Base-by-base conservation (phyloP, 1,140 invertebrate species). In the Euura lappo region DNA sequence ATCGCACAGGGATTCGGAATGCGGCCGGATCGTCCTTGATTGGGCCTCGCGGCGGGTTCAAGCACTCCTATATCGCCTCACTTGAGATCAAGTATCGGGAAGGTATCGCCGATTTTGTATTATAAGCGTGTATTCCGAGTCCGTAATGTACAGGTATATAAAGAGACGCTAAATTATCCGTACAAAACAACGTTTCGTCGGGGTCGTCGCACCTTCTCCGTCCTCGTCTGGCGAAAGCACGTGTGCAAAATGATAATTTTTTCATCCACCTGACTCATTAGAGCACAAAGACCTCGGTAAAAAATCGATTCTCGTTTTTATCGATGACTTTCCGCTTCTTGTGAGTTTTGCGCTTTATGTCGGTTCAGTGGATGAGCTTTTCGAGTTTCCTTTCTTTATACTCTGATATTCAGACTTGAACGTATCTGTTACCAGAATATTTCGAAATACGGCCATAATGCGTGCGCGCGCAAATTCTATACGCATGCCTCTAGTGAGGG, bases 1-100 rank as follows among this genome's bases (percentile, higher is more conserved):
- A 4, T 78, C 77, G 76, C 83, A 85, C 83, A 80, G 75, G 81
- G 76, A 82, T 8, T 60, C 71, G 85, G 84, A 86, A 87, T 86
- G 84, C 82, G 81, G 83, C 81, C 79, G 81, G 79, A 83, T 60
- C 51, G 51, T 82, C 79, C 80, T 82, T 85, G 84, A 86, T 86
- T 86, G 80, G 81, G 81, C 65, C 51, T 77, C 70, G 73, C 28
- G 73, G 80, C 80, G 77, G 78, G 79, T 80, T 79, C 81, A 71
- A 69, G 72, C 75, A 79, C 69, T 68, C 66, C 42, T n/a, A 6
- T 60, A n/a, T n/a, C 3, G 10, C 51, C 8, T 28, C 0, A 28
- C 28, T 28, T 28, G 28, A 28, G 28, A 28, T 28, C 28, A 28
- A 28, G 28, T 28, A 28, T 8, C 51, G 6, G 13, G 13, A 60